Base-by-base conservation (phyloP, 2,888 invertebrate species). In the Hyles lineata region DNA sequence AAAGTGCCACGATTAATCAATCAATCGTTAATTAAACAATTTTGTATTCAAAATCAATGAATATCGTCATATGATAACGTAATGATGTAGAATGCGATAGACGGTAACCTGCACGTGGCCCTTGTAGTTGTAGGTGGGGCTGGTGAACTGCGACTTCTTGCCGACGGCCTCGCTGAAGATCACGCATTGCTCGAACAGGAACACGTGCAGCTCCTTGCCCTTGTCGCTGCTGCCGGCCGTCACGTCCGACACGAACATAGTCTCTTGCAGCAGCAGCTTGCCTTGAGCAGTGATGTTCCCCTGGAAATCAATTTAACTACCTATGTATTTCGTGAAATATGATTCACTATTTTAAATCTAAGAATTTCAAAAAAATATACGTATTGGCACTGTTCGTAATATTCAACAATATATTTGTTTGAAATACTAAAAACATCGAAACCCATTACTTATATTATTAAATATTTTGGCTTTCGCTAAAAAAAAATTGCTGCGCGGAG, bases 231-330 rank as follows among this genome's bases (percentile, higher is more conserved):
- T 83, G 73, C 91, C 87, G 77, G 93, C 93, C 21, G 95, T 95
- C 77, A 95, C 92, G 82, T 98, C 98, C 0, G 96, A 95, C 81
- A 97, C 98, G 71, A 95, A 89, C 78, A 99, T 94, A 32, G 96
- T 95, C 72, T 98, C 99, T 86, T 99, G 99, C 75, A 98, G 95
- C 76, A 99, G 93, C 76, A 99, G 95, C 92, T 98, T 98, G 74
- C 99, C 99, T 93, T 99, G 99, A 61, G 99, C 98, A 70, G 98
- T 99, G 81, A 99, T 98, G 95, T 99, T 99, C 72, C 99, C 99
- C 97, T 98, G 93, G 70, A 95, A 94, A 73, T 69, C 43, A 80
- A 55, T 35, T 3, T 35, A 72, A 21, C 32, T 11, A 21, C 21
- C 63, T 7, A 50, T 67, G 21, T 23, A 67, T 67, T 67, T 67